Evolutionary conservation across 1,140 invertebrate species (phyloP), one percentile per base, ranked within the genome.

Genomic region (Meteorus sp.): DNA sequence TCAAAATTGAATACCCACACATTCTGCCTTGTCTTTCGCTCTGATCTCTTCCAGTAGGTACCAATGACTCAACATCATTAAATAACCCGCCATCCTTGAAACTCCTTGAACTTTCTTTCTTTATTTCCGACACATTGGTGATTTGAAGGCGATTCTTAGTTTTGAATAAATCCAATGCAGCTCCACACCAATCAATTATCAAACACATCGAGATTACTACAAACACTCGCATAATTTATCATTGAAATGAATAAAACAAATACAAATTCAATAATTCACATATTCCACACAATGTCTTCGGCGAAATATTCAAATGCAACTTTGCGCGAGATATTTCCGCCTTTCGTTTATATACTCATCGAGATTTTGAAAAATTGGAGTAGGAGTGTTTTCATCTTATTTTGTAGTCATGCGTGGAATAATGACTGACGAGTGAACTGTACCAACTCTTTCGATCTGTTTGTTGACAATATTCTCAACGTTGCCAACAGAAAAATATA

Each of bases 401-500:
- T 68, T 56, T 69, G 70, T 67, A 75, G 66, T 71, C 68, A 74
- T 66, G 74, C 75, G 71, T 76, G 68, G 76, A 74, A 48, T 66
- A 17, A n/a, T n/a, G n/a, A n/a, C n/a, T n/a, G n/a, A n/a, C n/a
- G n/a, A n/a, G n/a, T n/a, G n/a, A n/a, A n/a, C n/a, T 5, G 13
- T 9, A 35, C 2, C 45, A 13, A 48, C 17, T 29, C 8, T 27
- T 11, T 22, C 19, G 20, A 11, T 44, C 7, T 44, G 9, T 48
- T 13, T 17, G 9, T 31, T 31, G 45, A 13, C 15, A 19, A 4
- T 13, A 48, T 52, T 23, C 20, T 52, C 31, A 20, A 29, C 7
- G 22, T 22, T 20, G 13, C 7, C 29, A 52, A n/a, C 11, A 22
- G 7, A 17, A 37, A 52, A 19, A 37, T 52, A 35, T 19, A 31